A percentile compares a stretch with the other conserved stretches of the same genome.
phyloP scores from a whole-genome alignment of 2,113 vertebrate genomes.

The Antechinus flavipes region DNA sequence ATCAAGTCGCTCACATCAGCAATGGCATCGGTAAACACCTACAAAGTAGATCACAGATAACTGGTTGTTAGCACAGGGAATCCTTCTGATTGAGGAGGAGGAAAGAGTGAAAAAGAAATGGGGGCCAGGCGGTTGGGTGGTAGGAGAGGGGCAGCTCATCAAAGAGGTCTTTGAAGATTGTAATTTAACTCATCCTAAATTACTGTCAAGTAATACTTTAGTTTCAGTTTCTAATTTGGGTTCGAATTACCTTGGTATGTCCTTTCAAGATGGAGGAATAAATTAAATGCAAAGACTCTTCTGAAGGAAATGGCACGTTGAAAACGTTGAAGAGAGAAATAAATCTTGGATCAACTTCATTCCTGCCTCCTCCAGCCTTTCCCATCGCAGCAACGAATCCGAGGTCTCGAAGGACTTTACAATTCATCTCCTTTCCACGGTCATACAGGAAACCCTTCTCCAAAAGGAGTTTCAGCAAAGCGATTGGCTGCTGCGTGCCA shows the following conservation, averaged over 20 bases:
- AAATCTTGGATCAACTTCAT: constrained; percentile 95
- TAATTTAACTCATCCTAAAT: accelerated
- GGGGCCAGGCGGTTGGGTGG: not conserved
- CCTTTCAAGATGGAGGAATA: constrained; percentile 95
- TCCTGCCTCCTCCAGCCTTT: constrained; percentile 96
- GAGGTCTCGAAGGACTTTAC: constrained; percentile 93
- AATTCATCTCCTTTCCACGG: constrained; percentile 94
- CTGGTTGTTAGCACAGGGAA: no score
- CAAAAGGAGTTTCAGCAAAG: constrained; percentile 93
- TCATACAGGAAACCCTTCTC: constrained; percentile 94
- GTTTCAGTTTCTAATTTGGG: not conserved
- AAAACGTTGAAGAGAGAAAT: constrained; percentile 95
- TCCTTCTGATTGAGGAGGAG: not conserved
- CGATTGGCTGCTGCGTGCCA: constrained; percentile 97
- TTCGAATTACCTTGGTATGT: constrained; percentile 89
- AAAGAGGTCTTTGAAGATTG: not conserved
- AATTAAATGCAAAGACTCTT: constrained; percentile 91
- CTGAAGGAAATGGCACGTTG: constrained; percentile 91
- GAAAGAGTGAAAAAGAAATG: not conserved
- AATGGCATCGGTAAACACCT: constrained; percentile 90
- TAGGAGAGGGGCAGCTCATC: not conserved
- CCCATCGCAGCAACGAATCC: constrained; percentile 97
- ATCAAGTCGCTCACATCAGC: constrained; percentile 87
- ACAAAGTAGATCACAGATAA: constrained; percentile 26
- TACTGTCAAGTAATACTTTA: not conserved